A percentile compares a stretch with the other conserved stretches of the same genome.
Conservation (phyloP, 2,113 vertebrate genomes). For the Ursus arctos region DNA sequence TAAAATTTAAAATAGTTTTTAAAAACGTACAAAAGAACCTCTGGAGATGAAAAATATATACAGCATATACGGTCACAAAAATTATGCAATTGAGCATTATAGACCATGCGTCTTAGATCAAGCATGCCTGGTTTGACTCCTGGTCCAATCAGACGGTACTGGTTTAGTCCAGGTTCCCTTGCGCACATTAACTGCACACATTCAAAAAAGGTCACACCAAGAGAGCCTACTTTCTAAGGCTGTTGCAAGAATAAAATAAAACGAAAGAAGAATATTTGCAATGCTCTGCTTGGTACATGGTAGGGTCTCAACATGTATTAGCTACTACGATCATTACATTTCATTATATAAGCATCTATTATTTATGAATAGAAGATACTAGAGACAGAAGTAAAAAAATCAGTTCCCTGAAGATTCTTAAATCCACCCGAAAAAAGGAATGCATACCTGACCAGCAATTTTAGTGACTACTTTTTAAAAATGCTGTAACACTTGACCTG, state of each 20-base stretch:
- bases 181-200: not conserved
- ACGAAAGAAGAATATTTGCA: not conserved
- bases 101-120: not conserved
- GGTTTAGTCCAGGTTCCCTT: not conserved
- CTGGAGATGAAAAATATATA: not conserved
- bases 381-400: not conserved
- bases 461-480: not conserved
- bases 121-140: not conserved
- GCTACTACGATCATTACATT: not conserved
- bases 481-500: not conserved
- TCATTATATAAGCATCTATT: not conserved
- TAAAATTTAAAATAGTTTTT: constrained; percentile 30
- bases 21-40: not conserved
- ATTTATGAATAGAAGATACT: not conserved
- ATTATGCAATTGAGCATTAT: not conserved
- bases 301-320: not conserved
- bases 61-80: not conserved
- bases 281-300: not conserved
- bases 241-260: not conserved
- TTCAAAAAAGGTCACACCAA: not conserved
- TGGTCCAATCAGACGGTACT: not conserved
- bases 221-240: not conserved
- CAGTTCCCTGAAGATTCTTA: not conserved
- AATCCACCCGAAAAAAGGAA: not conserved
- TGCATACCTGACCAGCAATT: not conserved